Percentiles rank a stretch among this genome's conserved stretches.
These are phyloP conservation scores for Nannoperca obscura DNA, from an alignment of 2,797 vertebrate species.

Conservation along the genomic window DNA sequence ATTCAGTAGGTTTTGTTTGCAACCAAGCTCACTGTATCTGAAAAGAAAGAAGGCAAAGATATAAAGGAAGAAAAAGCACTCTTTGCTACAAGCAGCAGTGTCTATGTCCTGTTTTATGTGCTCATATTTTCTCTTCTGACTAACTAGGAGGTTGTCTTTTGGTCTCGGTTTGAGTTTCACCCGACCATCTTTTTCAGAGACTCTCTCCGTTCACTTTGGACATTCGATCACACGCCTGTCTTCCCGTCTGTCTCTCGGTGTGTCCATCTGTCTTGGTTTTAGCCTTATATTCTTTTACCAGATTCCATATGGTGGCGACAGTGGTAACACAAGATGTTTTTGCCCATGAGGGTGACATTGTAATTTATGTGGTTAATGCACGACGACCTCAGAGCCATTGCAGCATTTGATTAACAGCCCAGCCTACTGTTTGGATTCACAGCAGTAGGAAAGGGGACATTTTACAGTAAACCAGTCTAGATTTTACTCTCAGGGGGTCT, in stretches of 20 bases:
- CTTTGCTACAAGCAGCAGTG: conserved; percentile 25
- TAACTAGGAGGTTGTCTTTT: conserved; percentile 57
- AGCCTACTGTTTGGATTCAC: conserved; percentile 50
- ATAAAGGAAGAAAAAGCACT: neutral
- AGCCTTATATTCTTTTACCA: conserved; percentile 68
- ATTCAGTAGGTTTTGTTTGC: conserved; percentile 37
- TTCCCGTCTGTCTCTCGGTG: conserved; percentile 42
- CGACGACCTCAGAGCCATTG: conserved; percentile 38
- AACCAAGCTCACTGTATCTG: conserved; percentile 14
- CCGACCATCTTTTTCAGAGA: conserved; percentile 54
- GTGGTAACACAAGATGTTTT: conserved; percentile 69
- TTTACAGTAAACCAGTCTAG: conserved; percentile 31
- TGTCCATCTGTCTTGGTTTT: conserved; percentile 54
- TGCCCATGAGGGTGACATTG: conserved; percentile 46
- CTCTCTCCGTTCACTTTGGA: conserved; percentile 45
- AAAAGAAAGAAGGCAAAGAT: conserved; percentile 40
- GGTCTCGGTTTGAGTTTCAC: conserved; percentile 64
- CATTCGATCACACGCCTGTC: conserved; percentile 68
- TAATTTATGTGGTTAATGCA: conserved; percentile 63
- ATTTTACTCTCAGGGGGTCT: conserved; percentile 23
- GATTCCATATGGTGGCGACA: conserved; percentile 53
- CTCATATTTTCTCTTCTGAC: conserved; percentile 59
- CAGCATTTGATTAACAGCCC: conserved; percentile 55
- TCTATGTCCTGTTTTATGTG: conserved; percentile 46
- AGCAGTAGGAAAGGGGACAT: conserved; percentile 1